Percentiles rank a stretch among this genome's conserved stretches.
phyloP scores from a whole-genome alignment of 1,140 invertebrate species.

The Theocolax elegans region DNA sequence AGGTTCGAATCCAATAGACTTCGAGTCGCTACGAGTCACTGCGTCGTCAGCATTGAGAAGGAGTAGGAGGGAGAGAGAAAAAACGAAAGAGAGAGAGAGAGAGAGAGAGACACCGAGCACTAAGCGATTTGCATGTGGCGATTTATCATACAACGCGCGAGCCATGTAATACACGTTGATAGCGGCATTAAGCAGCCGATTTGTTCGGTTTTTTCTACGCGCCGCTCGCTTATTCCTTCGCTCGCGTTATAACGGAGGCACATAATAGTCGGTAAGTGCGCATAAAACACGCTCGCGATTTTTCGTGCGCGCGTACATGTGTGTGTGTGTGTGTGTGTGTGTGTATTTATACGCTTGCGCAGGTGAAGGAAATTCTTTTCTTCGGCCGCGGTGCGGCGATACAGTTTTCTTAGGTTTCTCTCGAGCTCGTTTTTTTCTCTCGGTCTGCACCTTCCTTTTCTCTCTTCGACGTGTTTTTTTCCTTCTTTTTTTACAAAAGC shows the following conservation, averaged over 20 bases:
- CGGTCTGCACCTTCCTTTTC: background rate
- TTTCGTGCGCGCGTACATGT: constrained; percentile 22
- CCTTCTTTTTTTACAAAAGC: background rate
- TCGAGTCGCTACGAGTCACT: no score
- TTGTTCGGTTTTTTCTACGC: constrained; percentile 50
- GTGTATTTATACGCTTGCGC: no score
- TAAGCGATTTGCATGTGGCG: constrained; percentile 63
- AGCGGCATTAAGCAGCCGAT: constrained; percentile 64
- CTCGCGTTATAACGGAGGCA: constrained; percentile 36
- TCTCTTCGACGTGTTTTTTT: no score
- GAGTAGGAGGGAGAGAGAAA: background rate
- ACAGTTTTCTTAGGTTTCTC: no score
- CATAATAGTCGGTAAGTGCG: constrained; percentile 45
- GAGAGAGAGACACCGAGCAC: background rate
- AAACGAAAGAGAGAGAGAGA: background rate
- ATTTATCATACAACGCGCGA: constrained; percentile 66
- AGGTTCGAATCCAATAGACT: no score
- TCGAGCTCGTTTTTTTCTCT: no score
- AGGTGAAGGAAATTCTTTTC: constrained; percentile 16
- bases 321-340: no score
- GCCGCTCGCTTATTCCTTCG: constrained; percentile 47
- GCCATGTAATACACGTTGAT: constrained; percentile 67
- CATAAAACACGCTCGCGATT: constrained; percentile 32
- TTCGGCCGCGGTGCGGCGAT: constrained; percentile 15
- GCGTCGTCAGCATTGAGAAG: no score